phyloP scores from a whole-genome alignment of 2,113 vertebrate genomes.

The Marmota monax region DNA sequence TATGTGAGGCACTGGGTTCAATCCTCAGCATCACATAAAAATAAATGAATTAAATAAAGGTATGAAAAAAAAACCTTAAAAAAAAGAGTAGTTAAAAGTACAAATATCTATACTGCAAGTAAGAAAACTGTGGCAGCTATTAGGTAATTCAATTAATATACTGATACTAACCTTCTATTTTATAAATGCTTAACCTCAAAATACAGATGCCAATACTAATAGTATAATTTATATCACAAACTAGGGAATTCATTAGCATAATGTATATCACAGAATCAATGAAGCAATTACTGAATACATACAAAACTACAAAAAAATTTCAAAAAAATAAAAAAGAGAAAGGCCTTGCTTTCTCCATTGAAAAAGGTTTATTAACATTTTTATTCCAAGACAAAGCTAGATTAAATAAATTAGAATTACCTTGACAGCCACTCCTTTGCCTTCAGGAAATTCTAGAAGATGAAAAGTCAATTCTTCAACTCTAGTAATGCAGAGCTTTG shows the following conservation, averaged over 20 bases:
- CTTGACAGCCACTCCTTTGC: conserved; percentile 95
- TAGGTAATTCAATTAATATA: neutral
- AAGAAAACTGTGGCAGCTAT: conserved; percentile 36
- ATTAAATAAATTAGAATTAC: conserved; percentile 82
- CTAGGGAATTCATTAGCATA: neutral
- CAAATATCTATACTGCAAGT: neutral
- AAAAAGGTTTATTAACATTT: conserved; percentile 9
- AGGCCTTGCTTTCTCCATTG: neutral
- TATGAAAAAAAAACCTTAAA: no score
- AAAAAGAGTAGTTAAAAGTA: no score
- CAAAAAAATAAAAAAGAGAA: conserved; percentile 1
- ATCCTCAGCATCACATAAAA: no score
- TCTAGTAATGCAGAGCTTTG: conserved; percentile 93
- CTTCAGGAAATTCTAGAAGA: conserved; percentile 97
- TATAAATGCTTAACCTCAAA: conserved; percentile 43
- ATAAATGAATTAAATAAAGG: no score
- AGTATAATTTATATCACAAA: conserved; percentile 37
- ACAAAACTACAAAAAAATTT: conserved; percentile 40
- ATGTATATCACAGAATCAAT: conserved; percentile 16
- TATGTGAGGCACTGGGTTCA: no score
- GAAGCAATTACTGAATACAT: conserved; percentile 16
- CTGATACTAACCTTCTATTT: conserved; percentile 29
- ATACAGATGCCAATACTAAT: neutral
- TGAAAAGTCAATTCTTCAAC: conserved; percentile 97
- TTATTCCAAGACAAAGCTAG: conserved; percentile 28